These are phyloP conservation scores for Drosophila conformis DNA, from an alignment of 2,888 invertebrate species.

Conservation along the genomic window DNA sequence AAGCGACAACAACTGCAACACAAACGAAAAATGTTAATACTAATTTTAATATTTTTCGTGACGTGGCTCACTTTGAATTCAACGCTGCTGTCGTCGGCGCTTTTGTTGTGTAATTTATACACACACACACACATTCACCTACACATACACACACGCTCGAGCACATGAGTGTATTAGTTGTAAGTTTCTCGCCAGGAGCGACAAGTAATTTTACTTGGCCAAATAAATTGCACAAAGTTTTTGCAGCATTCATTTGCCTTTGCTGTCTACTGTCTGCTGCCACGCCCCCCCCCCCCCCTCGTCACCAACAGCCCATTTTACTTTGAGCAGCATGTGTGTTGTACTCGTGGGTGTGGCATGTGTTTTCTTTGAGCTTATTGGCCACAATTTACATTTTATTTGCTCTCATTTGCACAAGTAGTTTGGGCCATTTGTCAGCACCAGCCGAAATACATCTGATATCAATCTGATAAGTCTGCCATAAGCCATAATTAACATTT, in stretches of 20 bases:
- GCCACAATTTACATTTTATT: slow-evolving; percentile 67
- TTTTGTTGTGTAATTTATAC: slow-evolving; percentile 64
- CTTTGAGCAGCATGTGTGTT: slow-evolving; percentile 43
- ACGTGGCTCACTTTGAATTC: slow-evolving; percentile 76
- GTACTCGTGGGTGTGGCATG: slow-evolving; percentile 9
- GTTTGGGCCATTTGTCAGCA: not conserved
- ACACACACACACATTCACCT: slow-evolving; percentile 14
- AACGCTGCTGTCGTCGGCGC: slow-evolving; percentile 56
- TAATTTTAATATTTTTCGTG: slow-evolving; percentile 84
- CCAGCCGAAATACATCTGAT: not conserved
- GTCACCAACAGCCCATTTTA: slow-evolving; percentile 4
- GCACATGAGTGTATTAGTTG: slow-evolving; percentile 42
- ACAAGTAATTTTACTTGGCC: slow-evolving; percentile 82
- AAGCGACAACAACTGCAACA: slow-evolving; percentile 27
- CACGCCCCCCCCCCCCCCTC: slow-evolving; percentile 5
- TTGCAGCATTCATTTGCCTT: slow-evolving; percentile 58
- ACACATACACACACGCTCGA: slow-evolving; percentile 3
- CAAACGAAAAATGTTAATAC: slow-evolving; percentile 72
- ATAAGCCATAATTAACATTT: slow-evolving; percentile 14
- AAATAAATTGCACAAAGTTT: slow-evolving; percentile 82
- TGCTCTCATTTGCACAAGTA: slow-evolving; percentile 45
- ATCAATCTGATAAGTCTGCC: not conserved
- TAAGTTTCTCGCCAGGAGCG: slow-evolving; percentile 71
- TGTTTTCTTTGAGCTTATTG: slow-evolving; percentile 55
- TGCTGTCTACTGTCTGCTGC: slow-evolving; percentile 42